Evolutionary conservation across 53 echinoderm and acorn worm species (phyloP).

Genomic region (Astropecten irregularis): DNA sequence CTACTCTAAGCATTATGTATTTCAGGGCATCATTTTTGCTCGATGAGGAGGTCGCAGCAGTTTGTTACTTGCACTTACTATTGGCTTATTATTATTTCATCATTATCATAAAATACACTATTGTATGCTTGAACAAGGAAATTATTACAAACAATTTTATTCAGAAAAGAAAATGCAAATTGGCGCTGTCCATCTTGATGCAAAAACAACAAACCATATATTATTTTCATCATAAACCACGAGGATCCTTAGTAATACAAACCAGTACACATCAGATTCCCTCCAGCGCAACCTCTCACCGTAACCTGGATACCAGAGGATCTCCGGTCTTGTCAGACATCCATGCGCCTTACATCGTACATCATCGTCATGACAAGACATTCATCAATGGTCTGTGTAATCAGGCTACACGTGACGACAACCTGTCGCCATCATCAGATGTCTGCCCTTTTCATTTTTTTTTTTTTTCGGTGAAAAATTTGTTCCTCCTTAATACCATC

Average conservation of each 20-base stretch:
- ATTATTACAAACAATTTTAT: no score
- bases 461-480: no score
- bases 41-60: no score
- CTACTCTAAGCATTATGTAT: no score
- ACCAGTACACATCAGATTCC: slow-evolving; percentile 1
- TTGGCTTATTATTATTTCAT: no score
- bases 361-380: not conserved
- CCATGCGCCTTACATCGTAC: no score
- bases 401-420: slow-evolving; percentile 32
- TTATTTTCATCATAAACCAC: not conserved
- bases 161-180: not conserved
- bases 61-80: no score
- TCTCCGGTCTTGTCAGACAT: not conserved
- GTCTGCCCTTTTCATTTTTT: not conserved
- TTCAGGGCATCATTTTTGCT: no score
- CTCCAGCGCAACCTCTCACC: not conserved
- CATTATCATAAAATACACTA: no score
- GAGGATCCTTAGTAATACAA: not conserved
- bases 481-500: no score
- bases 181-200: not conserved
- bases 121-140: no score
- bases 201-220: not conserved
- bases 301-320: not conserved
- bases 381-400: not conserved
- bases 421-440: slow-evolving; percentile 26